Conservation (phyloP, 2,797 vertebrate species). For the Sternarchorhynchus goeldii region DNA sequence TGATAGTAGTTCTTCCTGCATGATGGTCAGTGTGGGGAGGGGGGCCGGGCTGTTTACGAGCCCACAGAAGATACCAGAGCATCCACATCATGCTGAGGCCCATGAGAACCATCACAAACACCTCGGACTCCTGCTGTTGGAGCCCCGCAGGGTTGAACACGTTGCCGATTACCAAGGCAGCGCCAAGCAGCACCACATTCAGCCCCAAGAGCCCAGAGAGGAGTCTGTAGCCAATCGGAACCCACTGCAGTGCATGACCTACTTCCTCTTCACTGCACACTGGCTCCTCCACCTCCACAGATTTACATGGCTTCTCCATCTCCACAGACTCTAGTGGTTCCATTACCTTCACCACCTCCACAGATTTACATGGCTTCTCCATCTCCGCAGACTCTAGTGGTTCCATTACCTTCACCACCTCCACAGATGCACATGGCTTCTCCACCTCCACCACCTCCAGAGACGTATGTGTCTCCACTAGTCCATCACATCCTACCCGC, state of each 20-base stretch:
- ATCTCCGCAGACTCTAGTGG: no score
- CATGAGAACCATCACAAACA: slow-evolving; percentile 80
- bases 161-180: slow-evolving; percentile 80
- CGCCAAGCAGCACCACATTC: slow-evolving; percentile 84
- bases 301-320: no score
- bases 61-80: slow-evolving; percentile 76
- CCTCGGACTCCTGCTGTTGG: slow-evolving; percentile 67
- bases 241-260: slow-evolving; percentile 56
- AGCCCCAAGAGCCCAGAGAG: slow-evolving; percentile 87
- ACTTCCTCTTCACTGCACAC: neutral
- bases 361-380: no score
- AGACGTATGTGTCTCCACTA: neutral
- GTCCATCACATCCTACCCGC: neutral
- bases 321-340: no score
- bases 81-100: slow-evolving; percentile 77
- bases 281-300: neutral
- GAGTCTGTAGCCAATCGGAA: slow-evolving; percentile 75
- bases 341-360: neutral
- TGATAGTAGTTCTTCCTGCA: slow-evolving; percentile 77
- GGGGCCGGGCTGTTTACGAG: slow-evolving; percentile 63
- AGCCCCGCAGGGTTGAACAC: slow-evolving; percentile 74
- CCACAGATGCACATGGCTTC: no score
- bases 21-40: slow-evolving; percentile 80
- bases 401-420: neutral
- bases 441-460: neutral